A percentile compares a stretch with the other conserved stretches of the same genome.
Evolutionary conservation across 2,797 vertebrate species (phyloP).

Genomic region (Anabas testudineus): DNA sequence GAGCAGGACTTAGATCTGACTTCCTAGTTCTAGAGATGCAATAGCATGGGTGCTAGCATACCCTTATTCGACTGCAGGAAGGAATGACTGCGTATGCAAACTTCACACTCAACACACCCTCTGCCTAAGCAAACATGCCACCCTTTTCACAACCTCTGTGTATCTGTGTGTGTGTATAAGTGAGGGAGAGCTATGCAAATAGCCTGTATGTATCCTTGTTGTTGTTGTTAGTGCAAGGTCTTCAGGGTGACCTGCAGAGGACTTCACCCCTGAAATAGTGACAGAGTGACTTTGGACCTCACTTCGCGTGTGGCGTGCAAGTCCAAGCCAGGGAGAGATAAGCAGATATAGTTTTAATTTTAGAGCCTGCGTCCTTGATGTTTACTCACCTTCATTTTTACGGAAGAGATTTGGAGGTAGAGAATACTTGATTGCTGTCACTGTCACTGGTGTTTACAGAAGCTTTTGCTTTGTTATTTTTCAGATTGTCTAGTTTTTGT

Average conservation of each 20-base stretch:
- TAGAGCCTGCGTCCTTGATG: constrained; percentile 50
- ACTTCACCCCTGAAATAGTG: constrained; percentile 44
- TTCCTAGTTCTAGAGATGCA: constrained; percentile 76
- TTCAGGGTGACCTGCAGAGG: constrained; percentile 36
- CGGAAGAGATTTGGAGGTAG: constrained; percentile 45
- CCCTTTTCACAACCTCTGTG: constrained; percentile 37
- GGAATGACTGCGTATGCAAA: constrained; percentile 75
- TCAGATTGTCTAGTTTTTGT: constrained; percentile 59
- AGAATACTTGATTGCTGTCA: constrained; percentile 71
- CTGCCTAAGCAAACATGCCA: constrained; percentile 75
- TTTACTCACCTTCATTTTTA: constrained; percentile 60
- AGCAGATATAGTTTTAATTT: constrained; percentile 40
- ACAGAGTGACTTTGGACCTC: constrained; percentile 55
- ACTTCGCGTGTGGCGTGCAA: constrained; percentile 31
- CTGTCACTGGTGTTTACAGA: constrained; percentile 79
- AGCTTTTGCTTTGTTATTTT: constrained; percentile 68
- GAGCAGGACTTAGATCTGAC: constrained; percentile 70
- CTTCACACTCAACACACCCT: constrained; percentile 70
- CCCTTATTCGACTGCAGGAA: constrained; percentile 59
- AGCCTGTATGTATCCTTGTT: constrained; percentile 60
- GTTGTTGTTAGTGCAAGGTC: constrained; percentile 43
- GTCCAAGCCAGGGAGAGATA: constrained; percentile 51
- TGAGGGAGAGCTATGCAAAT: constrained; percentile 80
- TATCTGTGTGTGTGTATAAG: constrained; percentile 45
- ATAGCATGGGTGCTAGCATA: constrained; percentile 76